Evolutionary conservation across 2,113 vertebrate species (phyloP).

Genomic region (Oostethus manadensis): DNA sequence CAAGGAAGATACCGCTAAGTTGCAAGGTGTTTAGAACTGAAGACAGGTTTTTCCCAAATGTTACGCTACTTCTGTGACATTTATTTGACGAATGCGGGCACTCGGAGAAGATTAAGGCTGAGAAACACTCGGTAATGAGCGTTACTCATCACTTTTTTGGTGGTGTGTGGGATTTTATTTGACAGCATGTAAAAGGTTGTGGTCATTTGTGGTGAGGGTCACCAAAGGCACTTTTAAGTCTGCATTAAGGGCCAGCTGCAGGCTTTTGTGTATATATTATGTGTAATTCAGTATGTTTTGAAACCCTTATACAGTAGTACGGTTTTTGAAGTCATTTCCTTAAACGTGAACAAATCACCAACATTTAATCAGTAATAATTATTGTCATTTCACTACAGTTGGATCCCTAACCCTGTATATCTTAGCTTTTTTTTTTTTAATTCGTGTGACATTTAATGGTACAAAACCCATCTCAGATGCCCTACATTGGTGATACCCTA

Average conservation of each 20-base stretch:
- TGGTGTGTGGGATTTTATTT: slow-evolving; percentile 3
- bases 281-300: background rate
- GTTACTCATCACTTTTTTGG: background rate
- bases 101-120: background rate
- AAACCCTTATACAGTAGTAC: background rate
- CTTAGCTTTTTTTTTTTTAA: too few species aligned
- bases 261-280: background rate
- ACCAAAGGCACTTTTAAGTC: background rate
- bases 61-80: slow-evolving; percentile 15
- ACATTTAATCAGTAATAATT: too few species aligned
- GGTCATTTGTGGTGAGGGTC: background rate
- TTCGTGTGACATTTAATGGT: too few species aligned
- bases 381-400: too few species aligned
- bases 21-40: slow-evolving; percentile 23
- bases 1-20: slow-evolving; percentile 22
- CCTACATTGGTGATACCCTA: too few species aligned
- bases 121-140: background rate
- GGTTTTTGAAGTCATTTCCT: too few species aligned
- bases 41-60: slow-evolving; percentile 10
- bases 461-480: too few species aligned
- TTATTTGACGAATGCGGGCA: slow-evolving; percentile 13
- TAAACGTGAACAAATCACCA: too few species aligned
- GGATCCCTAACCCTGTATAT: too few species aligned
- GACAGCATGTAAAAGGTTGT: background rate
- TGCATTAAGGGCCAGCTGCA: background rate